Evolutionary conservation across 2,888 invertebrate species (phyloP), one percentile per base, ranked within the genome.

Genomic region (Brachypalpus laphriformis): DNA sequence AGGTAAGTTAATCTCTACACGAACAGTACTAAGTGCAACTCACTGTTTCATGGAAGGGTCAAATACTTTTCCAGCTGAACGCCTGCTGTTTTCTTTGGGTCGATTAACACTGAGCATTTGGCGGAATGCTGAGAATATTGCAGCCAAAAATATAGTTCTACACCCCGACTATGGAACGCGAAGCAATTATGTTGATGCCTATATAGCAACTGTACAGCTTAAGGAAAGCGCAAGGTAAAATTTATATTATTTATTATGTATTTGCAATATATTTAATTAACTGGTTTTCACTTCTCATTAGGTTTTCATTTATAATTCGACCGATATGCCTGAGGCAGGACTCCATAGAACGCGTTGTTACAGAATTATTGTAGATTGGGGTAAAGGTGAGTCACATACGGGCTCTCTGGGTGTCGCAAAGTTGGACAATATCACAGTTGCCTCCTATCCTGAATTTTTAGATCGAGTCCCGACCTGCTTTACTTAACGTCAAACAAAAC

Each of bases 311-410:
- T 4, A 87, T 37, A 14, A 88, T 91, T 14, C 88, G 88, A n/a
- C 91, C 91, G n/a, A 91, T 90, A 61, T 91, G 91, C 37, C 65
- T 91, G 71, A 91, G 91, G 91, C 88, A 81, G 16, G 92, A 91
- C 0, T 87, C 91, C 18, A 75, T 78, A 4, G 87, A 88, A 4
- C 87, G 87, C 2, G 49, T 25, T 5, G 5, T 25, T 25, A 87
- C 11, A 88, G 93, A 0, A 91, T 91, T 2, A 92, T 94, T 3
- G 93, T 93, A 3, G 94, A 94, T 18, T 94, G 94, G 94, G 94
- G 91, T 3, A 88, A 88, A n/a, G 90, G 91, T 68, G 93, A 93
- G 78, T 11, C 87, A 70, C 81, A 90, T 0, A 87, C 86, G 14
- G 86, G 45, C 2, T 88, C 89, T 20, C 88, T 89, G 0, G 89